Evolutionary conservation across 2,113 vertebrate genomes (phyloP), one percentile per base, ranked within the genome.

Genomic region (Illadopsis cleaveri): DNA sequence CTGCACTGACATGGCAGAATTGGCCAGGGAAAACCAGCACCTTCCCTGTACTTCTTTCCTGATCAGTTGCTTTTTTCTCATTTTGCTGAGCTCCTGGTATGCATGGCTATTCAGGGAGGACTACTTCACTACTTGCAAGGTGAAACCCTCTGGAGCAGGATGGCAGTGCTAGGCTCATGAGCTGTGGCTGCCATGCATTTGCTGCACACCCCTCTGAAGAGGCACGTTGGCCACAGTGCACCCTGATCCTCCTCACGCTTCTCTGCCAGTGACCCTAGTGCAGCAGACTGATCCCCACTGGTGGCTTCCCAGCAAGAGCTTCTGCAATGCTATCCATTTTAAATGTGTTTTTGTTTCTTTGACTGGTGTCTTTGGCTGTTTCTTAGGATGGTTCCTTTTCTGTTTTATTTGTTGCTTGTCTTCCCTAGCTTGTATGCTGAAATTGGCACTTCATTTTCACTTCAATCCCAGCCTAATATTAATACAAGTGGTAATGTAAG

Each of bases 391-490:
- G n/a, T 61, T 97, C 87, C 33, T 69, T 60, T 96, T 86, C 50
- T 50, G 4, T 76, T 91, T 92, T 89, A 82, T 82, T 93, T 87
- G 75, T 90, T 0, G 0, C 83, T 95, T 96, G 85, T 94, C 94
- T 95, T 91, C 90, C 68, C 40, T 89, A 89, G 66, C 68, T 82
- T 93, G 65, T 88, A 82, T 83, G 82, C 92, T 88, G 93, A 97
- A 97, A 96, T 88, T 93, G 92, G 85, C 90, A 80, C 64, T 95
- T 96, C 84, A 92, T 96, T 93, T 96, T 80, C 93, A 89, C 72
- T 93, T 94, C 92, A 70, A 12, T 90, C 47, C 66, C 50, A 90
- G 88, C 38, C 64, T 80, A 48, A 92, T 94, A 93, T 91, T 92
- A 94, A 97, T 73, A 78, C 57, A 97, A 56, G 45, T 18, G 38